Evolutionary conservation across 2,797 vertebrate genomes (phyloP), one percentile per base, ranked within the genome.

Genomic region (Peromyscus aztecus): DNA sequence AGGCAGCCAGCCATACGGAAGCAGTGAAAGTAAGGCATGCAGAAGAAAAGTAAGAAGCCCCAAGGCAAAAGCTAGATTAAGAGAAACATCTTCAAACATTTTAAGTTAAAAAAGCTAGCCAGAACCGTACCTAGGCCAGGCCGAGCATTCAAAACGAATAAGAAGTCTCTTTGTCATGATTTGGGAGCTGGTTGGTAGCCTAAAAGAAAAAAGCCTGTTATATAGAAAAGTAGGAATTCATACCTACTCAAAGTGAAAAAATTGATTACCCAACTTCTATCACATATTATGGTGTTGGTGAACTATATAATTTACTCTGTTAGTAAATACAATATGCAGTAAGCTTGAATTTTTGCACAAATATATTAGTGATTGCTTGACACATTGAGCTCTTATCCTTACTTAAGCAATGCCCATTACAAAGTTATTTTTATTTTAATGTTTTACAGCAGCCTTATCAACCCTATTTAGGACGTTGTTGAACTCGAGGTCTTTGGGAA

Each of bases 301-400:
- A 92, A 9, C 24, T 76, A 55, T 91, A 7, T 80, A 61, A 73
- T 90, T 87, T 94, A 75, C 93, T 85, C 88, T 83, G 6, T 61
- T 90, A 78, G 21, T 90, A 84, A 87, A 57, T 13, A 61, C 43
- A 61, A 40, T 37, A 67, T 49, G 46, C 0, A 75, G 2, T 67
- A 84, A 55, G 89, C 82, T 59, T 90, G 27, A 96, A 75, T 57
- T 89, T 95, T 96, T 95, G 29, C 34, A 10, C 6, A 94, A 46
- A 8, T 78, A 0, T 46, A 61, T 71, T 67, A 77, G 57, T 19
- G 8, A 13, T 23, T 88, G 29, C 31, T 37, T 94, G 55, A 29
- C 49, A 90, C 76, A 94, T 84, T 91, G 90, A 87, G 6, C 49
- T 85, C 23, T 17, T 75, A 40, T 49, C 65, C 59, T 95, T 94